Conservation (phyloP, 2,113 vertebrate genomes). For the Paedocypris sp. region DNA sequence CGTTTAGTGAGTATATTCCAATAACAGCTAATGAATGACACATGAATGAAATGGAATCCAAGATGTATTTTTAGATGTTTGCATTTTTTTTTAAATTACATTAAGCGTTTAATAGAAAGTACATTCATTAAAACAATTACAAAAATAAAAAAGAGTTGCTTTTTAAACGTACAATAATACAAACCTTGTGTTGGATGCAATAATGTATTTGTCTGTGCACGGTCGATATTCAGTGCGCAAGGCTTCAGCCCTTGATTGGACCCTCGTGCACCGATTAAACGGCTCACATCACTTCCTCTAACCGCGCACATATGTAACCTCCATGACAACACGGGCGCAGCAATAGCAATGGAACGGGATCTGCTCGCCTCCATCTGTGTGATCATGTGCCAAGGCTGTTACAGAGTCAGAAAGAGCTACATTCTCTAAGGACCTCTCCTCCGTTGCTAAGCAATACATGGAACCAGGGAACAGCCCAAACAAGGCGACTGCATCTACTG, state of each 20-base stretch:
- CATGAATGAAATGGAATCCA: no score
- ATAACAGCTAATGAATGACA: no score
- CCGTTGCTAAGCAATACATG: conserved; percentile 32
- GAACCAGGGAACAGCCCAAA: background rate
- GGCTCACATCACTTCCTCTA: conserved; percentile 13
- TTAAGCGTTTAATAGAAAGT: no score
- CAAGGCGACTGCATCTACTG: conserved; percentile 7
- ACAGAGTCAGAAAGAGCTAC: conserved; percentile 23
- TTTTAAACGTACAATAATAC: no score
- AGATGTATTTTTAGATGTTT: no score
- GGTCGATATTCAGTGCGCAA: background rate
- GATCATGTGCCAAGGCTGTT: conserved; percentile 15
- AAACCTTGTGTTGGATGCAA: no score
- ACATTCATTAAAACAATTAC: no score
- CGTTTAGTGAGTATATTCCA: no score
- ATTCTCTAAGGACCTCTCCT: conserved; percentile 24
- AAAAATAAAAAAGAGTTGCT: no score
- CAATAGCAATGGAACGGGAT: conserved; percentile 3
- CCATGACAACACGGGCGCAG: conserved; percentile 18
- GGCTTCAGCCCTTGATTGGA: background rate
- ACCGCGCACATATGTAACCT: background rate
- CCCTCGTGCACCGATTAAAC: background rate
- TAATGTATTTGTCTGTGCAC: conserved; percentile 12
- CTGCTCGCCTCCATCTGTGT: conserved; percentile 12
- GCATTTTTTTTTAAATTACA: no score